Conservation (phyloP, 2,113 vertebrate species). For the Hepsetus odoe region DNA sequence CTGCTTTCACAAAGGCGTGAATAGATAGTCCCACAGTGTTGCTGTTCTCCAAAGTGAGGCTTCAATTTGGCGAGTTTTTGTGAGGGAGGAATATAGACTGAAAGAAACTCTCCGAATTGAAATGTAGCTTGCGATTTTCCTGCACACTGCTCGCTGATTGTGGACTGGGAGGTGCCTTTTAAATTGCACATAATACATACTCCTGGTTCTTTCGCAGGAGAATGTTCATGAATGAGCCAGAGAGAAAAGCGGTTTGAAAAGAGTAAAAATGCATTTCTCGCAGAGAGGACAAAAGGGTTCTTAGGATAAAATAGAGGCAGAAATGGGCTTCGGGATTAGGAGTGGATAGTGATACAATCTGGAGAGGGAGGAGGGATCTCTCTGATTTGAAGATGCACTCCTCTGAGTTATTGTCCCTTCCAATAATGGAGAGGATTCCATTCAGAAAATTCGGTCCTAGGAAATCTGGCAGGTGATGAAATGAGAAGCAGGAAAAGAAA, state of each 20-base stretch:
- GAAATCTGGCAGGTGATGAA: not conserved
- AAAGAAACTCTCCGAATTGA: not conserved
- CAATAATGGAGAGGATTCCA: constrained; percentile 32
- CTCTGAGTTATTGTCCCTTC: constrained; percentile 30
- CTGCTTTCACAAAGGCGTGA: too few relatives aligned
- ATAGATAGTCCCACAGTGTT: not conserved
- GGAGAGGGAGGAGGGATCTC: constrained; percentile 53
- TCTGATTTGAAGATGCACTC: constrained; percentile 61
- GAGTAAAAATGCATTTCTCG: constrained; percentile 38
- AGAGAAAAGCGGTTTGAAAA: constrained; percentile 27
- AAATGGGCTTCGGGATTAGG: constrained; percentile 39
- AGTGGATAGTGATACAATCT: constrained; percentile 52
- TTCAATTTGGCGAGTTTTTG: not conserved
- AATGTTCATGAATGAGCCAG: constrained; percentile 6
- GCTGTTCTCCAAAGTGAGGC: not conserved
- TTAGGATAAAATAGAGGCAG: not conserved
- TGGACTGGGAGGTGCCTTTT: constrained; percentile 63
- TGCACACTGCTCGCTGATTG: constrained; percentile 45
- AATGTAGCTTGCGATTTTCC: constrained; percentile 22
- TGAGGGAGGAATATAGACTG: not conserved
- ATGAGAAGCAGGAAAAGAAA: not conserved
- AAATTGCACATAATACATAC: constrained; percentile 66
- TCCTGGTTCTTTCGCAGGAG: constrained; percentile 29
- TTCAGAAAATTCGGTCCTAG: not conserved
- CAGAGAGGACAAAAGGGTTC: constrained; percentile 17